Evolutionary conservation across 2,797 vertebrate genomes (phyloP), one percentile per base, ranked within the genome.

Genomic region (Synanceia verrucosa): DNA sequence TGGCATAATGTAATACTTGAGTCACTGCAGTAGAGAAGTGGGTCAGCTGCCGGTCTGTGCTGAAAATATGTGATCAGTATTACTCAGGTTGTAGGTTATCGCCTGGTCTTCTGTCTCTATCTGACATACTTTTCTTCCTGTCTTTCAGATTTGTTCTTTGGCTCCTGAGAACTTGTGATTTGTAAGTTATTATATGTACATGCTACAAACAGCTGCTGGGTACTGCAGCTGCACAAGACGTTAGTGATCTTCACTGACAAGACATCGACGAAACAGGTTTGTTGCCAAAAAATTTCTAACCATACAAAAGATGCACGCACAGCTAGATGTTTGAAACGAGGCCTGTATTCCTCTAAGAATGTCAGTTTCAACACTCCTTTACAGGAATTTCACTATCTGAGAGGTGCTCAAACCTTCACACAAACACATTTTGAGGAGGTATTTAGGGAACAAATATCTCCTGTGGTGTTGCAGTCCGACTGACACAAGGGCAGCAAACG

Each of bases 401-500:
- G 31, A 55, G 18, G 28, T 13, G 23, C 37, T 18, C 39, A 53
- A 58, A 81, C 65, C 63, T 71, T 44, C 23, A n/a, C n/a, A n/a
- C n/a, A 36, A 72, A 37, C 31, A 44, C 26, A 55, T 65, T 60
- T 44, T 13, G 26, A 68, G 57, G 53, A 67, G 43, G 23, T 83
- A 73, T 79, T 81, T 74, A 80, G 77, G 52, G 46, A 86, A 61
- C 48, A 74, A 61, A 74, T 58, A 77, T 57, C 33, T 79, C 59
- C 73, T 28, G 46, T 77, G 72, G 65, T 83, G 81, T 72, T 85
- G 79, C 83, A 76, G 78, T 81, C 70, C 63, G 29, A 73, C 61
- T 65, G 48, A 87, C 91, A 91, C 82, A 88, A 89, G 88, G 90
- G 61, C 89, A 89, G 82, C 47, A 33, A 75, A 75, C 55, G 77